Base-by-base conservation (phyloP, 2,797 vertebrate genomes). In the Fistularia commersonii region DNA sequence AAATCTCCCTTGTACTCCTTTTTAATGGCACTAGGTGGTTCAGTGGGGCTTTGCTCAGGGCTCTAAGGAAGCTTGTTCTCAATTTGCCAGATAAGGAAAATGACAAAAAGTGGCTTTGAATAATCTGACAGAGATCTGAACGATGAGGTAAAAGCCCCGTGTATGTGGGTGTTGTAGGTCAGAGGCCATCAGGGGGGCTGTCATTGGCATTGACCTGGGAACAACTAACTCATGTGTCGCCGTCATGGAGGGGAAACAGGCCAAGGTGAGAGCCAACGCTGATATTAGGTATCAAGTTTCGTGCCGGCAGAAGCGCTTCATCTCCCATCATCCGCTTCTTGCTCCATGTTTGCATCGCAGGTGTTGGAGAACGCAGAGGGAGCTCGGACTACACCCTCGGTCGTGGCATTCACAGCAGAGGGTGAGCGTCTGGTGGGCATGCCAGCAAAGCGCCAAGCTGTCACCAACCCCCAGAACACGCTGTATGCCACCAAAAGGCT, bases 191-290 rank as follows among this genome's bases (percentile, higher is more conserved):
- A 95, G 93, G 73, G 97, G 97, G 1, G 88, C 95, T 0, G 97
- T 99, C 57, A 93, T 99, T 56, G 97, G 97, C 43, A 99, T 99
- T 53, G 97, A 99, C 81, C 80, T 99, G 86, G 97, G 97, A 11
- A 99, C 97, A 32, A 99, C 97, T 23, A 99, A 99, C 80, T 99
- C 97, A 0, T 99, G 97, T 32, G 97, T 99, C 38, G 97, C 97
- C 0, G 93, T 99, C 40, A 99, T 99, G 97, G 97, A 99, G 50
- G 97, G 97, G 6, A 99, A 99, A 71, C 97, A 99, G 76, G 95
- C 97, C 0, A 99, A 96, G 88, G 97, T 98, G 69, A 74, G 80
- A 66, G 7, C 41, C n/a, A 0, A 4, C 4, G 23, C 23, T 23
- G 13, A 35, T 12, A 6, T 12, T 7, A 7, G 5, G 3, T 7